Percentiles rank a stretch among this genome's conserved stretches.
Evolutionary conservation across 2,888 invertebrate genomes (phyloP).

Genomic region (Metalampra italica): DNA sequence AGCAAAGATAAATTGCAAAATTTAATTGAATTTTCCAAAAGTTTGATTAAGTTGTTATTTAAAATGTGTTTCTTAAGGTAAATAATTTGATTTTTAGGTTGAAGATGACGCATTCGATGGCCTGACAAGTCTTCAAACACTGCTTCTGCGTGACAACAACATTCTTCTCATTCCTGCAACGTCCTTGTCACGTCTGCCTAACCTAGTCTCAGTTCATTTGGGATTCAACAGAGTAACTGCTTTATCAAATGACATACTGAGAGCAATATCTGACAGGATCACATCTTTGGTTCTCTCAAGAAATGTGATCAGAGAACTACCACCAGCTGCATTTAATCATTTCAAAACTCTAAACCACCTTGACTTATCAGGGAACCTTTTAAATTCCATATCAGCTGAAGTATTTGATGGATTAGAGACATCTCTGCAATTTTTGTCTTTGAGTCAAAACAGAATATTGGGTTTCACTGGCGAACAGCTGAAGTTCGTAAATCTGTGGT

Average conservation of each 20-base stretch:
- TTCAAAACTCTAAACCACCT: conserved; percentile 85
- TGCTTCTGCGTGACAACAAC: conserved; percentile 92
- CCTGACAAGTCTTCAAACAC: conserved; percentile 84
- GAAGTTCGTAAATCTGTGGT: conserved; percentile 80
- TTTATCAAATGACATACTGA: conserved; percentile 86
- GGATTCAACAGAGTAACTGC: conserved; percentile 94
- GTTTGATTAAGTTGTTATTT: neutral
- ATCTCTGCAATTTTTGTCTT: conserved; percentile 83
- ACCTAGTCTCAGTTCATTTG: conserved; percentile 84
- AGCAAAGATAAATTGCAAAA: neutral
- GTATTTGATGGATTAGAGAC: conserved; percentile 88
- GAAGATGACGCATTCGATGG: conserved; percentile 94
- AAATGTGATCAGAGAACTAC: conserved; percentile 92
- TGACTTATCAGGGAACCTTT: conserved; percentile 88
- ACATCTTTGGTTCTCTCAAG: conserved; percentile 87
- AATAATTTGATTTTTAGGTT: conserved; percentile 76
- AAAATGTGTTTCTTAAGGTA: neutral
- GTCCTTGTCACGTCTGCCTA: conserved; percentile 88
- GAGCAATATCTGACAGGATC: conserved; percentile 84
- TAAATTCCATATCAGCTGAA: conserved; percentile 83
- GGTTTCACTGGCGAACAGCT: conserved; percentile 82
- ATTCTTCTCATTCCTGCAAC: conserved; percentile 91
- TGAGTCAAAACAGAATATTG: conserved; percentile 86
- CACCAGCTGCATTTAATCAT: conserved; percentile 87
- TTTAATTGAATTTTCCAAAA: neutral